These are phyloP conservation scores for Acanthornis magna DNA, from an alignment of 2,797 vertebrate genomes.

Conservation along the genomic window DNA sequence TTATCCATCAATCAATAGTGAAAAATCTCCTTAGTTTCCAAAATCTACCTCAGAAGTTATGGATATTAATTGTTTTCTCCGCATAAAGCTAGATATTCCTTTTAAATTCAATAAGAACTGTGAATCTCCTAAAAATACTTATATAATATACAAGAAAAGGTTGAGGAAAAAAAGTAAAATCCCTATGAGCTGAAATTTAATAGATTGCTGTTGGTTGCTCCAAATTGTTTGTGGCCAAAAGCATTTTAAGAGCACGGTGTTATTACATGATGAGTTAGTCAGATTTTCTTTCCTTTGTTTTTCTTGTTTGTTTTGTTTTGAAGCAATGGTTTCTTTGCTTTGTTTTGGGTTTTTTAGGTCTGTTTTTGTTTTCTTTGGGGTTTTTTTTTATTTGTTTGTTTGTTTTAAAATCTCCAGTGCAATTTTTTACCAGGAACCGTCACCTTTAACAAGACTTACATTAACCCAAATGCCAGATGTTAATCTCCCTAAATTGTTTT, in stretches of 20 bases:
- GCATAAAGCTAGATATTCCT: slow-evolving; percentile 10
- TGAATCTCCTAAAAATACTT: slow-evolving; percentile 71
- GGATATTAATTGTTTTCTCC: slow-evolving; percentile 7
- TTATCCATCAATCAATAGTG: not conserved
- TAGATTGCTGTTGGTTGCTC: slow-evolving; percentile 69
- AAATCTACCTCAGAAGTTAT: not conserved
- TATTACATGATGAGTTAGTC: slow-evolving; percentile 58
- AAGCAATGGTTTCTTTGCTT: too few species aligned
- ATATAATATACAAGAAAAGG: slow-evolving; percentile 33
- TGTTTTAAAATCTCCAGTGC: slow-evolving; percentile 10
- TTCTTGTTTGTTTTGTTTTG: not conserved
- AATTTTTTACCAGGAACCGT: slow-evolving; percentile 56
- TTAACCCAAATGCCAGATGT: slow-evolving; percentile 39
- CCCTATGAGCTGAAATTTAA: slow-evolving; percentile 66
- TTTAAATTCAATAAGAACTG: slow-evolving; percentile 31
- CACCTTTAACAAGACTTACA: slow-evolving; percentile 47
- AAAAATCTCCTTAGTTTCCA: not conserved
- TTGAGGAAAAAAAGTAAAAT: slow-evolving; percentile 57
- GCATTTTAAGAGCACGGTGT: slow-evolving; percentile 66
- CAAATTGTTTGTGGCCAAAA: slow-evolving; percentile 71
- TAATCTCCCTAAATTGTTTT: slow-evolving; percentile 11
- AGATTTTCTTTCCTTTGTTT: not conserved
- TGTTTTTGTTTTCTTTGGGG: not conserved
- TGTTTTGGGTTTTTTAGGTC: too few species aligned
- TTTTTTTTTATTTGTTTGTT: not conserved